Percentiles rank a stretch among this genome's conserved stretches.
These are phyloP conservation scores for Eumaeus atala DNA, from an alignment of 1,140 invertebrate species.

Conservation along the genomic window DNA sequence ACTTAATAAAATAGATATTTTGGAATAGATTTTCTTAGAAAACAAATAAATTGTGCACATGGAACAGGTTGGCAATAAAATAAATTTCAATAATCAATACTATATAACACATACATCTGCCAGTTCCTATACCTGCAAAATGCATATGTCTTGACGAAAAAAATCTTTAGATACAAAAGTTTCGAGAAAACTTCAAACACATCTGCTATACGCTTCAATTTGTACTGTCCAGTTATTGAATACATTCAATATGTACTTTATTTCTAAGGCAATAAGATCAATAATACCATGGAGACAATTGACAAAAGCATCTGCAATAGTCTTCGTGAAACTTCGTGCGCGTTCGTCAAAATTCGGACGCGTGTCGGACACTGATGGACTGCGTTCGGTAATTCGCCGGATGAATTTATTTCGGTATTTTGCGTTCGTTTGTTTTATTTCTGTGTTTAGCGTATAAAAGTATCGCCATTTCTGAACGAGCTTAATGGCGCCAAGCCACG, in stretches of 20 bases:
- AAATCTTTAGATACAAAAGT: conserved; percentile 59
- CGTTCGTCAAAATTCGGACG: background rate
- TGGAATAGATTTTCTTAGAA: too few species aligned
- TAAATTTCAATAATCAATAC: conserved; percentile 18
- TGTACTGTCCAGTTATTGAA: conserved; percentile 13
- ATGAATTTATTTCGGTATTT: conserved; percentile 4
- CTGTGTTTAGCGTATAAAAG: conserved; percentile 1
- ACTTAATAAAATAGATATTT: too few species aligned
- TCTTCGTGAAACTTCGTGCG: background rate
- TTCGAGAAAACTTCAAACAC: conserved; percentile 56
- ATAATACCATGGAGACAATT: conserved; percentile 18
- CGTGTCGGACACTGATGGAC: conserved; percentile 1
- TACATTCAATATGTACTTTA: conserved; percentile 16
- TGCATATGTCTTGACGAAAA: conserved; percentile 59
- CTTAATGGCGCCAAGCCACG: conserved; percentile 3
- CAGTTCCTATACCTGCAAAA: conserved; percentile 44
- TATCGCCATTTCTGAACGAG: conserved; percentile 2
- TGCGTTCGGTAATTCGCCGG: background rate
- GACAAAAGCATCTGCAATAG: background rate
- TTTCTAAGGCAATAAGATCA: conserved; percentile 3
- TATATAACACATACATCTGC: conserved; percentile 34
- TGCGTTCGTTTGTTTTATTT: background rate
- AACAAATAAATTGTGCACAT: too few species aligned
- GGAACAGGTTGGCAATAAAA: conserved; percentile 11
- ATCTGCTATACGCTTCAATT: conserved; percentile 43